Evolutionary conservation across 2,797 vertebrate species (phyloP).

Genomic region (Pantherophis alleghaniensis): DNA sequence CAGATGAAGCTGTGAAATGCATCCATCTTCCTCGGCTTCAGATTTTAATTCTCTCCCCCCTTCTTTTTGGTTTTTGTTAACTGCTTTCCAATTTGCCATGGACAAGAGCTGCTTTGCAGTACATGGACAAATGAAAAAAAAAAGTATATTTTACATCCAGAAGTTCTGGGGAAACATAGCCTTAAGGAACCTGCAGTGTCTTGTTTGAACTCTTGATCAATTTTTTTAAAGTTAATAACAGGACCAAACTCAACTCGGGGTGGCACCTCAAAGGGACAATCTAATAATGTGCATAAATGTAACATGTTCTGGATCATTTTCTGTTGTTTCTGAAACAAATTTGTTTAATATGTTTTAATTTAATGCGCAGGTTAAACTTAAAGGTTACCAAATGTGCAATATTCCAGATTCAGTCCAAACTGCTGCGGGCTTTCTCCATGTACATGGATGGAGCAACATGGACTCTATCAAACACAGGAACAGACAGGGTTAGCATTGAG

Average conservation of each 20-base stretch:
- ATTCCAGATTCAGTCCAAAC: conserved; percentile 64
- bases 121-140: conserved; percentile 39
- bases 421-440: conserved; percentile 60
- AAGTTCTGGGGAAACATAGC: conserved; percentile 79
- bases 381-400: conserved; percentile 74
- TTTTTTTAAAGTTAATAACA: conserved; percentile 54
- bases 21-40: conserved; percentile 76
- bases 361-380: conserved; percentile 64
- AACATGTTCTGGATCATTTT: conserved; percentile 32
- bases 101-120: conserved; percentile 57
- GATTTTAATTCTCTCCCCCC: conserved; percentile 52
- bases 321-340: conserved; percentile 14
- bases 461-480: conserved; percentile 42
- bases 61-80: conserved; percentile 12
- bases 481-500: conserved; percentile 60
- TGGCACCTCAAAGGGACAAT: conserved; percentile 50
- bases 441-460: conserved; percentile 46
- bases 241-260: conserved; percentile 68
- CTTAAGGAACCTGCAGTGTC: conserved; percentile 85
- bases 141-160: conserved; percentile 58
- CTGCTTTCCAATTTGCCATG: conserved; percentile 64
- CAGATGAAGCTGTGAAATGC: conserved; percentile 74
- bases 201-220: conserved; percentile 72
- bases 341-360: conserved; percentile 29
- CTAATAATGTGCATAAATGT: conserved; percentile 42